Base-by-base conservation (phyloP, 2,888 invertebrate species). In the Ophion costatus region DNA sequence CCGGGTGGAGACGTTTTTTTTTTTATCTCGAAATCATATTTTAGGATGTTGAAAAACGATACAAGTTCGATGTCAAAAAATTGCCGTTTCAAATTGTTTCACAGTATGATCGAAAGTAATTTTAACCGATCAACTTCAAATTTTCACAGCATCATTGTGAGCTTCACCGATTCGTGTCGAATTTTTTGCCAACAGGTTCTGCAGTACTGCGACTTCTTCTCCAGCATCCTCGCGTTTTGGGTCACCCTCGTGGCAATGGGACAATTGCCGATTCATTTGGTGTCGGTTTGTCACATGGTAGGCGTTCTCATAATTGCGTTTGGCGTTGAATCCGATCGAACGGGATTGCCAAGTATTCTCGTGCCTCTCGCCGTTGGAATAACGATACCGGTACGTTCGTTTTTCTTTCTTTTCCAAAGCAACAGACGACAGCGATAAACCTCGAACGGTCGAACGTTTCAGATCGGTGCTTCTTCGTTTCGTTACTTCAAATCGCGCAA, bases 221-320 rank as follows among this genome's bases (percentile, higher is more conserved):
- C 94, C 75, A 95, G 95, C 38, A 95, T 95, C 75, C 92, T 95
- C 84, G 94, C 95, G 17, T 95, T 95, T 91, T 95, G 95, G 95
- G 94, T 95, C 79, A 95, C 95, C 0, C 92, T 95, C 69, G 92
- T 95, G 59, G 94, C 95, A 38, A 94, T 95, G 94, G 94, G 95
- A 11, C 92, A 94, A 77, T 90, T 95, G 71, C 93, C 94, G 1
- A 90, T 91, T 20, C 90, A 91, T 67, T 89, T 94, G 45, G 89
- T 93, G 82, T 94, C 95, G 7, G 90, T 94, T 61, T 93, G 94
- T 59, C 95, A 95, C 90, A 94, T 95, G 93, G 88, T 94, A 42
- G 95, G 95, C 45, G 95, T 94, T 17, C 89, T 95, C 51, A 92
- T 94, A 24, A 94, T 95, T 82, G 94, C 95, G 11, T 93, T 95